Conservation (phyloP, 2,113 vertebrate genomes). For the Parus major region DNA sequence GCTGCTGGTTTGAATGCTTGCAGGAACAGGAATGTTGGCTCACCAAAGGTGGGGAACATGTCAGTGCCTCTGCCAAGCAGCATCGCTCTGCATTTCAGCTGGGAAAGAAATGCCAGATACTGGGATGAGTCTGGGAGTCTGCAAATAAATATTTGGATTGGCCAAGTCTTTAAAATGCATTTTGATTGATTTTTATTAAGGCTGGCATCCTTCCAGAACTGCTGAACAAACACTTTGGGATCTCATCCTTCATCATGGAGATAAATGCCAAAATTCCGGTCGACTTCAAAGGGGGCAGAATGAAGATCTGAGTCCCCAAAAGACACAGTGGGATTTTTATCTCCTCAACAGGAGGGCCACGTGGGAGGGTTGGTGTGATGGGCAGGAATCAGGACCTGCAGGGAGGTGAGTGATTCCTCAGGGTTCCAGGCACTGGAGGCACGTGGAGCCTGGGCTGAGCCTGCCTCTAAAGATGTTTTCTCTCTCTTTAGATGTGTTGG, state of each 20-base stretch:
- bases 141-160: constrained; percentile 47
- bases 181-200: constrained; percentile 21
- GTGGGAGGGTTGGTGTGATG: not conserved
- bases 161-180: not conserved
- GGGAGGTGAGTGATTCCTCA: not conserved
- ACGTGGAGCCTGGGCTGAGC: not conserved
- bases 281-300: constrained; percentile 21
- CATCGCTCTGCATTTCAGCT: not conserved
- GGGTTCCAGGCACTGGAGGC: rapidly evolving
- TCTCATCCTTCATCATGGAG: not conserved
- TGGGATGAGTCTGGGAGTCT: not conserved
- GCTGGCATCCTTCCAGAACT: constrained; percentile 25
- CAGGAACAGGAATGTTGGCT: constrained; percentile 7
- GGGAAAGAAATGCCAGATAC: not conserved
- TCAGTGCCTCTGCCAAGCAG: not conserved
- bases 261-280: not conserved
- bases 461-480: not conserved
- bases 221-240: constrained; percentile 22
- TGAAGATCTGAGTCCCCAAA: not conserved
- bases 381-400: not conserved
- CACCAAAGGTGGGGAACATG: not conserved
- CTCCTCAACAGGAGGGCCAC: not conserved
- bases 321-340: not conserved
- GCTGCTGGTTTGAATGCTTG: constrained; percentile 6
- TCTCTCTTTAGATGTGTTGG: not conserved